These are phyloP conservation scores for Notoglanidium macrostoma DNA, from an alignment of 2,797 vertebrate genomes.

Conservation along the genomic window DNA sequence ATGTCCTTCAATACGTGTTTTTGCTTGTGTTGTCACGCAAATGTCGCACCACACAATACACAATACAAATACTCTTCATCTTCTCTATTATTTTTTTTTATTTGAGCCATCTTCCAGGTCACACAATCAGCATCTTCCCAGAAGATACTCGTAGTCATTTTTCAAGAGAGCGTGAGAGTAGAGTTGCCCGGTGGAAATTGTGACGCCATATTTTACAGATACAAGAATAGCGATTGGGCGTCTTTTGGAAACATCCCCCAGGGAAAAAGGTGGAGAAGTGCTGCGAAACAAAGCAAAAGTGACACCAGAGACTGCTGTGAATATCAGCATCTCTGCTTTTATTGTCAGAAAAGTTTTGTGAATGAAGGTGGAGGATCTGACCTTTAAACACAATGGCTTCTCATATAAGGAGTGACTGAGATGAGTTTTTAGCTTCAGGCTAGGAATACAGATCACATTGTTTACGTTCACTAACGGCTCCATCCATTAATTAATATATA, in stretches of 20 bases:
- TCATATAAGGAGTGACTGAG: slow-evolving; percentile 54
- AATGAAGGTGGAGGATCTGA: slow-evolving; percentile 61
- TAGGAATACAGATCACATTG: not conserved
- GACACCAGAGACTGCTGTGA: slow-evolving; percentile 72
- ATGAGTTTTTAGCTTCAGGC: slow-evolving; percentile 21
- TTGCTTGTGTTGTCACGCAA: slow-evolving; percentile 1
- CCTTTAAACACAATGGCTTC: slow-evolving; percentile 66
- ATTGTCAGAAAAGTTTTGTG: slow-evolving; percentile 63
- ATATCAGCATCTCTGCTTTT: slow-evolving; percentile 65
- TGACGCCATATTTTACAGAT: slow-evolving; percentile 62
- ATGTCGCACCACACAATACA: slow-evolving; percentile 61
- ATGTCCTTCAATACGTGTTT: not conserved
- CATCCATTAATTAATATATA: not conserved
- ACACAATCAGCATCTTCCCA: slow-evolving; percentile 10
- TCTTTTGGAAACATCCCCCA: slow-evolving; percentile 59
- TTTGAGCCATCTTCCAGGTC: slow-evolving; percentile 56
- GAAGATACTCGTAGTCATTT: not conserved
- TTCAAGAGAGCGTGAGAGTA: slow-evolving; percentile 1
- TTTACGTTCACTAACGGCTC: not conserved
- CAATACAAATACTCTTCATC: slow-evolving; percentile 4
- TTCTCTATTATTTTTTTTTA: slow-evolving; percentile 61
- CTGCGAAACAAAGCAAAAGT: slow-evolving; percentile 74
- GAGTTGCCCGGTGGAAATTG: slow-evolving; percentile 29
- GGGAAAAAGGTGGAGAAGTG: slow-evolving; percentile 66
- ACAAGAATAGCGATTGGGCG: slow-evolving; percentile 63